Base-by-base conservation (phyloP, 1,140 invertebrate genomes). In the Heterodera carotae region DNA sequence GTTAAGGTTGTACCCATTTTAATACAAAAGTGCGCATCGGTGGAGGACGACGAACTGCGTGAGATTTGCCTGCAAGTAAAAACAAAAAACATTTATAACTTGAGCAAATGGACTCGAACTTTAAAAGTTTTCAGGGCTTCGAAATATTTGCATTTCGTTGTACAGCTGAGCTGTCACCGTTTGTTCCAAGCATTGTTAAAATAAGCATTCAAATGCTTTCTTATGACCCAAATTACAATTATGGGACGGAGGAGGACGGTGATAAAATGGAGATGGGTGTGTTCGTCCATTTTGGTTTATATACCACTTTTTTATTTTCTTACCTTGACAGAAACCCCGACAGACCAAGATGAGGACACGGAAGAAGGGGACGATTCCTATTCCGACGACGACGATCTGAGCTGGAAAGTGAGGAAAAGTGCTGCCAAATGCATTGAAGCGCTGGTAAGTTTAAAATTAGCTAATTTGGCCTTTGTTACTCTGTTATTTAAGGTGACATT, bases 391-490 rank as follows among this genome's bases (percentile, higher is more conserved):
- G 97, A 99, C 88, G 97, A 99, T 88, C 96, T 99, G 93, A 96
- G 94, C 76, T 99, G 97, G 97, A 99, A 99, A 90, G 92, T 92
- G 22, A 90, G 97, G 68, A 91, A 97, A 64, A 93, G 96, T 5
- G 94, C 96, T 43, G 96, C 97, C 0, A 99, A 99, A 89, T 98
- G 96, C 88, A 89, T 99, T 6, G 95, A 98, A 89, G 94, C 95
- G 10, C 92, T 98, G 27, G 94, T 99, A 66, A 77, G 8, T 69
- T 79, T 43, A 60, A 15, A 71, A 15, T 43, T 43, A 43, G 39
- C 39, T 18, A 25, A 53, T 25, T 22, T 31, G 31, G 22, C 25
- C 5, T 27, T 7, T 36, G 12, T 25, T 82, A 80, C 62, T 15
- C n/a, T 27, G n/a, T n/a, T n/a, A n/a, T 80, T 22, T 74, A 27